Evolutionary conservation across 2,797 vertebrate genomes (phyloP).

Genomic region (Gadopsis marmoratus): DNA sequence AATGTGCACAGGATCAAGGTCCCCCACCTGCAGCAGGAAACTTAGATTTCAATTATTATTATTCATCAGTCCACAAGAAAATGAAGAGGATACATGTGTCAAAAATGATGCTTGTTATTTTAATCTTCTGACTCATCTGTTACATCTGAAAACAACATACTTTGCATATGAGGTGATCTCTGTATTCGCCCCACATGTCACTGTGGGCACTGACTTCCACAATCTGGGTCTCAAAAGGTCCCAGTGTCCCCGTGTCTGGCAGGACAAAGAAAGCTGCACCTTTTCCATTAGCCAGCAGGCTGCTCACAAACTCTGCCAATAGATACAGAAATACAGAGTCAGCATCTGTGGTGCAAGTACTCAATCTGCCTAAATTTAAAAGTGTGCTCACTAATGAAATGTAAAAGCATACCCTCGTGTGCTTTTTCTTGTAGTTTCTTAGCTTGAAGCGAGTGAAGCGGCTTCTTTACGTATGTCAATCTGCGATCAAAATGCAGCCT

Average conservation of each 20-base stretch:
- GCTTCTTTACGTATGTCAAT: constrained; percentile 51
- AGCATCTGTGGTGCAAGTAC: too few species aligned
- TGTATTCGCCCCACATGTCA: constrained; percentile 97
- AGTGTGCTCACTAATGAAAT: neutral
- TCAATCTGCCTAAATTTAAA: neutral
- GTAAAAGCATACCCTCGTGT: constrained; percentile 67
- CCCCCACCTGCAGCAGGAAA: constrained; percentile 85
- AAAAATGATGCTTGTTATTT: neutral
- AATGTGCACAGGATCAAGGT: constrained; percentile 84
- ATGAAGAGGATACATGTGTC: neutral
- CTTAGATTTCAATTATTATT: neutral
- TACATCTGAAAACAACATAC: constrained; percentile 74
- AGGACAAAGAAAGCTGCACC: constrained; percentile 89
- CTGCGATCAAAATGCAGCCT: constrained; percentile 58
- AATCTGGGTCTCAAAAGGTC: constrained; percentile 84
- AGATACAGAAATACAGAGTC: constrained; percentile 25
- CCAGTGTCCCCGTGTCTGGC: constrained; percentile 84
- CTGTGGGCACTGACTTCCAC: constrained; percentile 89
- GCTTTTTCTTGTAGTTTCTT: constrained; percentile 79
- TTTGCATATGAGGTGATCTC: constrained; percentile 90
- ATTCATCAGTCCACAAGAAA: neutral
- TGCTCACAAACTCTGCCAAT: constrained; percentile 85
- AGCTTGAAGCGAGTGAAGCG: constrained; percentile 69
- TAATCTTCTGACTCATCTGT: neutral
- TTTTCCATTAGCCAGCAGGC: constrained; percentile 87